Conservation (phyloP, 37 sponge, comb jelly and placozoan genomes). For the Ephydatia muelleri region DNA sequence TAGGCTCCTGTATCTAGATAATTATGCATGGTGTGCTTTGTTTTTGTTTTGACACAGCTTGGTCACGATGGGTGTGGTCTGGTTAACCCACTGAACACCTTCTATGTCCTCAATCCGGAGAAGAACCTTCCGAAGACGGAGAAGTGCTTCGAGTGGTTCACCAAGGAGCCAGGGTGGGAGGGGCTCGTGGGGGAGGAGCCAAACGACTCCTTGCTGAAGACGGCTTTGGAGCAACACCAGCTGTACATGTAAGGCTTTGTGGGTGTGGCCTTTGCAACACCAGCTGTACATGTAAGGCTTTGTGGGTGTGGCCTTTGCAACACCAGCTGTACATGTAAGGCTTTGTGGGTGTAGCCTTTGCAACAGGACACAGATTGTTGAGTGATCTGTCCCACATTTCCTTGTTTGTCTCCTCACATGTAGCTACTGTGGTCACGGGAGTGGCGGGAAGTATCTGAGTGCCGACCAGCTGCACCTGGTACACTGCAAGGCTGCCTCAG, state of each 20-base stretch:
- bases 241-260: constrained; percentile 68
- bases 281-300: constrained; percentile 47
- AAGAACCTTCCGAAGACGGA: constrained; percentile 70
- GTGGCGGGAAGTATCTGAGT: constrained; percentile 53
- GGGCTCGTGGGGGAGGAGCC: constrained; percentile 64
- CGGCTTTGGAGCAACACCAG: constrained; percentile 46
- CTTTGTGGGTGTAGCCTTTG: neutral
- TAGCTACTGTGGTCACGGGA: constrained; percentile 88
- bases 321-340: neutral
- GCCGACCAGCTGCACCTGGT: constrained; percentile 54
- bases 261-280: neutral
- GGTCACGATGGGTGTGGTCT: neutral
- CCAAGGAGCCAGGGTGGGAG: constrained; percentile 57
- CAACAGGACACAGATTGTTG: neutral
- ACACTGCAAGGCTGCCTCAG: constrained; percentile 54
- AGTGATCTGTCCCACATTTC: neutral
- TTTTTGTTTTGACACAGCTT: neutral
- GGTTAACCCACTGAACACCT: constrained; percentile 43
- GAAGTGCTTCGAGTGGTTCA: constrained; percentile 66
- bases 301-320: neutral
- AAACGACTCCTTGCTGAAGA: constrained; percentile 12
- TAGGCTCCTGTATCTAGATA: neutral
- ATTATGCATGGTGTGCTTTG: neutral
- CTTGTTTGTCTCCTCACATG: neutral
- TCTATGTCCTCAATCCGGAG: constrained; percentile 76